phyloP scores from a whole-genome alignment of 2,888 invertebrate species.

The Stratiomys singularior region DNA sequence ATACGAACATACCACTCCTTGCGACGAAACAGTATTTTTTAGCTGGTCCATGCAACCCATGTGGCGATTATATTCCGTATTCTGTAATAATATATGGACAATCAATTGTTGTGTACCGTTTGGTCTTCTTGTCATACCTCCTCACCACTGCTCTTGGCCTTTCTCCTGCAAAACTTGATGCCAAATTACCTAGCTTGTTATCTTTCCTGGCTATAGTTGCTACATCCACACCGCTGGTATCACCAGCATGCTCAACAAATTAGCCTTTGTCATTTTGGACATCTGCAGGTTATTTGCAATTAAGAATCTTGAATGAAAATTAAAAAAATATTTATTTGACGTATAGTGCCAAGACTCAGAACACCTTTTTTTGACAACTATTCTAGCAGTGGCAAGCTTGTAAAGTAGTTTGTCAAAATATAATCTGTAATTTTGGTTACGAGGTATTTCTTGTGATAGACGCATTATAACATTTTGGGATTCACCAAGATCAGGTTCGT shows the following conservation, averaged over 20 bases:
- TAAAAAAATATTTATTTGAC: no score
- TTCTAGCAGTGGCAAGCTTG: slow-evolving; percentile 53
- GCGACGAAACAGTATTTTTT: slow-evolving; percentile 52
- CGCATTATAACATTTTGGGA: slow-evolving; percentile 53
- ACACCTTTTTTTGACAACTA: slow-evolving; percentile 57
- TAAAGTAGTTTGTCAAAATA: slow-evolving; percentile 53
- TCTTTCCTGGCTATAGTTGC: slow-evolving; percentile 58
- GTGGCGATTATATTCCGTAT: slow-evolving; percentile 53
- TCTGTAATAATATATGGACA: slow-evolving; percentile 55
- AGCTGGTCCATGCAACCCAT: slow-evolving; percentile 55
- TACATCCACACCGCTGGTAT: slow-evolving; percentile 53
- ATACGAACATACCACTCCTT: slow-evolving; percentile 57
- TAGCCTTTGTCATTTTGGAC: slow-evolving; percentile 53
- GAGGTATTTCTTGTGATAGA: slow-evolving; percentile 51
- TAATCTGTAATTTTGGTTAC: slow-evolving; percentile 50
- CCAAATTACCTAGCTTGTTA: slow-evolving; percentile 59
- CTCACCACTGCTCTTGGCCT: slow-evolving; percentile 54
- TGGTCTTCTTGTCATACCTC: slow-evolving; percentile 54
- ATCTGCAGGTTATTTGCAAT: slow-evolving; percentile 55
- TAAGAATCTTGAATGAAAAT: no score
- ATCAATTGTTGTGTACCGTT: slow-evolving; percentile 53
- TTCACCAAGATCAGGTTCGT: slow-evolving; percentile 53
- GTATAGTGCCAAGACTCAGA: slow-evolving; percentile 55
- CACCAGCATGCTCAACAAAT: slow-evolving; percentile 53
- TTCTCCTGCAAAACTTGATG: slow-evolving; percentile 58